Evolutionary conservation across 2,113 vertebrate genomes (phyloP), one percentile per base, ranked within the genome.

Genomic region (Apaloderma vittatum): DNA sequence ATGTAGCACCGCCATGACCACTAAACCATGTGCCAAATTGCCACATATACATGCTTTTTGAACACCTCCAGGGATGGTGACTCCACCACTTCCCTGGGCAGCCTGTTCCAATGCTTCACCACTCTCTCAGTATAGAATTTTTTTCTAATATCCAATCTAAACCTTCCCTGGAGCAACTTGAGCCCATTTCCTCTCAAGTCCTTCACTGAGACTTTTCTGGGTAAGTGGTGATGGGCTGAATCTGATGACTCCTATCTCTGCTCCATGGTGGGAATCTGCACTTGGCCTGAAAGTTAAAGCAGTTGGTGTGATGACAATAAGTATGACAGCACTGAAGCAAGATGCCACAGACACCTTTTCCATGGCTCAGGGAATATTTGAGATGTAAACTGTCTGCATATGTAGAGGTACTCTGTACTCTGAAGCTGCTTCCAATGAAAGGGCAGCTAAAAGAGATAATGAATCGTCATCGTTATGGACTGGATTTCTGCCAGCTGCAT

Each of bases 401-500:
- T 46, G 40, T 49, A n/a, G 67, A 59, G 11, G 61, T 82, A 73
- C 27, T 63, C 48, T 15, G 4, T 57, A 40, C 36, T 77, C 40
- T 78, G 49, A 59, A 23, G 27, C 8, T 57, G 14, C 80, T 96
- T 71, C 34, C 19, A 70, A 21, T 66, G 68, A 90, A 95, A 87
- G 51, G 45, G 12, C 65, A 82, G 66, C 54, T 90, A 59, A 96
- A 96, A 91, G 40, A 75, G 23, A 92, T 82, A 95, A 95, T 77
- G 86, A 93, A 90, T 75, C 3, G 30, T 92, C 82, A 80, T 90
- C 70, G 48, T 91, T 96, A 91, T 49, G 57, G 66, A 36, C 45
- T 91, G 93, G 87, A 94, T 95, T 93, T 91, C 88, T 96, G 82
- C 90, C 91, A 96, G 82, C 72, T 85, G 58, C 68, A 93, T 95